A percentile compares a stretch with the other conserved stretches of the same genome.
phyloP scores from a whole-genome alignment of 2,888 invertebrate species.

The Melieria crassipennis region DNA sequence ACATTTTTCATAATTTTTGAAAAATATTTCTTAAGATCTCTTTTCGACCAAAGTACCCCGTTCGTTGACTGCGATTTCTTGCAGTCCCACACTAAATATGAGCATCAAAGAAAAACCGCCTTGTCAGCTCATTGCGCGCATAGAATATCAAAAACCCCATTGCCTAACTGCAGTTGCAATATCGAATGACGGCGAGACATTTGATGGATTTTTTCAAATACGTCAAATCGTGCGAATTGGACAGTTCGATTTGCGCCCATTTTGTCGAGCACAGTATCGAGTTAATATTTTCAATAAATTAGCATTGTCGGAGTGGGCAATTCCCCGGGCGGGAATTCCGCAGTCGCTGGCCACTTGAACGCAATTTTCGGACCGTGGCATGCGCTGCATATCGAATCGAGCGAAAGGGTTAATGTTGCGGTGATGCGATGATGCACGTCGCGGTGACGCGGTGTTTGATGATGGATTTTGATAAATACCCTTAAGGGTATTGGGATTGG shows the following conservation, averaged over 20 bases:
- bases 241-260: constrained; percentile 17
- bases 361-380: background rate
- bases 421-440: background rate
- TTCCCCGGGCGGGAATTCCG: constrained; percentile 6
- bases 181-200: background rate
- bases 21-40: too few species aligned
- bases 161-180: background rate
- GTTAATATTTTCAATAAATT: constrained; percentile 16
- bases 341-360: too few species aligned
- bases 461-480: constrained; percentile 42
- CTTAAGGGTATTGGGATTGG: constrained; percentile 29
- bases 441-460: constrained; percentile 32
- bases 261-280: constrained; percentile 11
- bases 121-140: background rate
- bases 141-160: background rate
- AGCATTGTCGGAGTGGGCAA: constrained; percentile 5
- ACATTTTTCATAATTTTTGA: too few species aligned
- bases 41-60: too few species aligned
- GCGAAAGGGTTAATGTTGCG: constrained; percentile 26
- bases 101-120: too few species aligned
- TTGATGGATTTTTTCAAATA: constrained; percentile 16
- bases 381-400: constrained; percentile 11
- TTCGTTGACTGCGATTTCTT: too few species aligned
- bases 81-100: too few species aligned
- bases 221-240: constrained; percentile 20